Percentiles rank a stretch among this genome's conserved stretches.
phyloP scores from a whole-genome alignment of 2,888 invertebrate genomes.

The Schizaphis graminum region DNA sequence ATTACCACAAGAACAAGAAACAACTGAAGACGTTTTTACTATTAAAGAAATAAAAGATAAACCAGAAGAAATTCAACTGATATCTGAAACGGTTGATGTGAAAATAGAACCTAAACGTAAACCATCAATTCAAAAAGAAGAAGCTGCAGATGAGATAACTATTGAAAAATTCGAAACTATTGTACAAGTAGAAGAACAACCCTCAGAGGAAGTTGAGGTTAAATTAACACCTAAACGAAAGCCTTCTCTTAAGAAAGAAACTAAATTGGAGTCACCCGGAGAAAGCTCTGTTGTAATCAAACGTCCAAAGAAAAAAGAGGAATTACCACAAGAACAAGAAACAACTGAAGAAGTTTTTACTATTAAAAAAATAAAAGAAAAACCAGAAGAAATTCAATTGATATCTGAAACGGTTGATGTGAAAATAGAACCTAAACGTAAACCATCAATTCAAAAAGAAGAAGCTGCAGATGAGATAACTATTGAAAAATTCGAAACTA shows the following conservation, averaged over 20 bases:
- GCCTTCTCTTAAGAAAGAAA: neutral
- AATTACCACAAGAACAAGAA: conserved; percentile 68
- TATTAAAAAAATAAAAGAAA: conserved; percentile 69
- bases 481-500: conserved; percentile 71
- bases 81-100: neutral
- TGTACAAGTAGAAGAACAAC: conserved; percentile 59
- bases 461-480: conserved; percentile 81
- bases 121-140: conserved; percentile 70
- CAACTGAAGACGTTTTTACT: conserved; percentile 68
- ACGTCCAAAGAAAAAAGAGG: conserved; percentile 66
- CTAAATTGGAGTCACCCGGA: conserved; percentile 7
- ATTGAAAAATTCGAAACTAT: conserved; percentile 72
- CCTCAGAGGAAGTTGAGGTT: conserved; percentile 66
- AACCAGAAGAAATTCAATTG: conserved; percentile 69
- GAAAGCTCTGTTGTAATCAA: conserved; percentile 30
- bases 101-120: conserved; percentile 75
- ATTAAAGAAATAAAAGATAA: conserved; percentile 69
- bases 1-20: neutral
- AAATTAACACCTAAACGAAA: neutral
- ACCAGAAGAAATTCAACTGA: conserved; percentile 69
- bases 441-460: conserved; percentile 68
- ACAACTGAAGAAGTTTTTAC: neutral
- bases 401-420: conserved; percentile 26
- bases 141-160: conserved; percentile 79
- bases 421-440: conserved; percentile 74